Base-by-base conservation (phyloP, 2,888 invertebrate species). In the Diarsia mendica region DNA sequence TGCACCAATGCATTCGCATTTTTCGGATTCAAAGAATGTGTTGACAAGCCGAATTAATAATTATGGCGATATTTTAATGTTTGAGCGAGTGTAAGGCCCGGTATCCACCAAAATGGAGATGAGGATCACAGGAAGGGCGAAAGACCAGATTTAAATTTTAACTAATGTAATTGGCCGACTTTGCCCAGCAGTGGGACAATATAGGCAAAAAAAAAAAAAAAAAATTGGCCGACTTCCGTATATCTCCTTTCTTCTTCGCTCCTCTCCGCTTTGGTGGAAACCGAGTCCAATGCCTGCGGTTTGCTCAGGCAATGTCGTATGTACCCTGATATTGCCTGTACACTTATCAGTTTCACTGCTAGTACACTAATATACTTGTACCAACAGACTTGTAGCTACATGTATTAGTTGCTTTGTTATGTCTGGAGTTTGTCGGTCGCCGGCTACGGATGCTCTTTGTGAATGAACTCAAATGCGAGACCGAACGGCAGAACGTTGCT, bases 351-450 rank as follows among this genome's bases (percentile, higher is more conserved):
- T 66, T 69, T 63, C 11, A 11, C 18, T 33, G 63, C 6, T 44
- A 72, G 82, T 69, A 82, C 75, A 64, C 39, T 83, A 67, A 81
- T 72, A 51, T 74, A 63, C n/a, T 63, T 63, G 63, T 63, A 63
- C 63, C 44, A 63, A 11, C 63, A 63, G 63, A 23, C 44, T 15
- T 63, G 63, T 63, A n/a, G 20, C n/a, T 61, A 49, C 63, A 69
- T 72, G 53, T 70, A 76, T 83, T 64, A 68, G 75, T 73, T 75
- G 75, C 69, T 84, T 89, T 90, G 91, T 91, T 91, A 87, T 90
- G 90, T 90, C 91, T 91, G 88, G 85, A 86, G 89, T 90, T 90
- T 89, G 91, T 90, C 89, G 90, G 88, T 80, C 81, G 82, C 81
- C 78, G 82, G 80, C 82, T 77, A 77, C 88, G 89, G 90, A 92